Conservation (phyloP, 2,797 vertebrate species). For the Melanotaenia trifasciata region DNA sequence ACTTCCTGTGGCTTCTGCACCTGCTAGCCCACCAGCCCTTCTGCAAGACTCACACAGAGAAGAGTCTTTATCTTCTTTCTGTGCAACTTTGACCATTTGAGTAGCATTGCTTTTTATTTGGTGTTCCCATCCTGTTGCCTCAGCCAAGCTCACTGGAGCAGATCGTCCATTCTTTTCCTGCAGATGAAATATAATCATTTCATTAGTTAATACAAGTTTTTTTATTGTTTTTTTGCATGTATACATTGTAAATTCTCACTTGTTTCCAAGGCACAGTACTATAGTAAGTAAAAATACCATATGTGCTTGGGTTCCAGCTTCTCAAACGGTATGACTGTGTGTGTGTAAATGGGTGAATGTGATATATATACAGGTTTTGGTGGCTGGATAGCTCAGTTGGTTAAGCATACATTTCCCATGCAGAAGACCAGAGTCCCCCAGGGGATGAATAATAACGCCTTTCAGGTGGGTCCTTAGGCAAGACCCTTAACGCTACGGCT, state of each 20-base stretch:
- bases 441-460: too few species aligned
- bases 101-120: slow-evolving; percentile 20
- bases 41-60: slow-evolving; percentile 20
- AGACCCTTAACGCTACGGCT: too few species aligned
- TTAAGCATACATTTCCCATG: too few species aligned
- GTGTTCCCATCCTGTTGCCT: neutral
- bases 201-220: neutral
- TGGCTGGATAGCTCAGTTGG: too few species aligned
- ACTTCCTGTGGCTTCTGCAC: slow-evolving; percentile 15
- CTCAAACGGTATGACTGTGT: neutral
- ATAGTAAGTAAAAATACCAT: neutral
- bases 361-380: too few species aligned
- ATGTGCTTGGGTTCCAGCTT: neutral
- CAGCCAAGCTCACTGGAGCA: slow-evolving; percentile 22
- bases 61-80: slow-evolving; percentile 6
- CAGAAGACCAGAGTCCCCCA: too few species aligned
- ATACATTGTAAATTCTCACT: neutral
- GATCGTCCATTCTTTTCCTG: slow-evolving; percentile 66
- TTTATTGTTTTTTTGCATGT: neutral
- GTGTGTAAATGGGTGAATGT: too few species aligned
- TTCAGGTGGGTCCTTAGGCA: too few species aligned
- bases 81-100: neutral
- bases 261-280: neutral
- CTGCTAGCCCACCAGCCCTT: slow-evolving; percentile 1
- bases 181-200: slow-evolving; percentile 12